These are phyloP conservation scores for Etheostoma spectabile DNA, from an alignment of 2,113 vertebrate genomes.

Conservation along the genomic window DNA sequence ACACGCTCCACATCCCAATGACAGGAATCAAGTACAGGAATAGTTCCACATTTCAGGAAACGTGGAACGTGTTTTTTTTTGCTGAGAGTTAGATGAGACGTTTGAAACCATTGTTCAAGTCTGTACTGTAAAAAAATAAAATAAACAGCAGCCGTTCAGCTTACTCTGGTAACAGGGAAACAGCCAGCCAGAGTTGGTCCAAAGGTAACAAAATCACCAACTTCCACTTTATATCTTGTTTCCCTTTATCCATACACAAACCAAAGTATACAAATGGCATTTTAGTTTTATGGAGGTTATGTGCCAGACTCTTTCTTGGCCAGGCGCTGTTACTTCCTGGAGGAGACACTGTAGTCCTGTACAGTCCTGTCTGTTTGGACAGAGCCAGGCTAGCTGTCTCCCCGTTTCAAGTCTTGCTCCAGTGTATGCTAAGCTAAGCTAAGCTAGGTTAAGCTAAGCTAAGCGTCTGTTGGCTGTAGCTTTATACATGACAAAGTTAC, in stretches of 20 bases:
- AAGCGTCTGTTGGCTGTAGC: neutral
- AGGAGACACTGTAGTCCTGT: neutral
- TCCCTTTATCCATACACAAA: neutral
- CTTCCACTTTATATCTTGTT: neutral
- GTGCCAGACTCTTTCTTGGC: neutral
- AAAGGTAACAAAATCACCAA: neutral
- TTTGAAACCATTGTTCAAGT: neutral
- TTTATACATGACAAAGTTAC: neutral
- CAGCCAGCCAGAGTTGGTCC: neutral
- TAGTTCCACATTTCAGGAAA: neutral
- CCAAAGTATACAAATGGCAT: too few species aligned
- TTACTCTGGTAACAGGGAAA: neutral
- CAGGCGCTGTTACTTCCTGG: neutral
- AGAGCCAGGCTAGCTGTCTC: neutral
- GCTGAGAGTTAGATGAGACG: too few species aligned
- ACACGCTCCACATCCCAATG: neutral
- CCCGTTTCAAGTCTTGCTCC: neutral
- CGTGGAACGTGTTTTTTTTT: too few species aligned
- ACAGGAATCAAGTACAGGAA: neutral
- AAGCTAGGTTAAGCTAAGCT: too few species aligned
- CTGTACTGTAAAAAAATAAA: neutral
- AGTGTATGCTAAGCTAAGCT: neutral
- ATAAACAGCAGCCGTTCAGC: neutral
- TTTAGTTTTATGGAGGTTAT: neutral
- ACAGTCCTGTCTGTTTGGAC: too few species aligned